Evolutionary conservation across 2,113 vertebrate genomes (phyloP).

Genomic region (Chaetodon trifascialis): DNA sequence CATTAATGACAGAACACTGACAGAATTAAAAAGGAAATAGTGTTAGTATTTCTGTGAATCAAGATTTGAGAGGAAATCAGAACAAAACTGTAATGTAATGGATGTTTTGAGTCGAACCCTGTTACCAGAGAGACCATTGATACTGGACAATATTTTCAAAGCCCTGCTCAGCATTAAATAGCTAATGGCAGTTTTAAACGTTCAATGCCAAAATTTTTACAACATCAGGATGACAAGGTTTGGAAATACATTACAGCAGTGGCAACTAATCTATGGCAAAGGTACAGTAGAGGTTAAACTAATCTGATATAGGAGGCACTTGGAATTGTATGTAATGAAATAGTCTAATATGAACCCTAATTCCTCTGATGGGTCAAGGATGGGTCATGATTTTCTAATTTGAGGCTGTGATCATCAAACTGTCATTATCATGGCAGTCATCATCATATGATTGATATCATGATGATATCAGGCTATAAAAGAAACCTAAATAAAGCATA

Average conservation of each 20-base stretch:
- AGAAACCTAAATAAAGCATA: background rate
- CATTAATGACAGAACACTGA: background rate
- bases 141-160: background rate
- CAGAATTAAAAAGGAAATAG: background rate
- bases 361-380: background rate
- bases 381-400: too few species aligned
- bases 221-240: background rate
- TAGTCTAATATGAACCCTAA: background rate
- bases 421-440: too few species aligned
- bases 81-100: background rate
- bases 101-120: background rate
- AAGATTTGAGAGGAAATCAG: background rate
- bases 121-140: background rate
- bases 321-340: background rate
- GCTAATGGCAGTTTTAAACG: background rate
- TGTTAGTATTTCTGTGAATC: background rate
- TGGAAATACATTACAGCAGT: too few species aligned
- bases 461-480: too few species aligned
- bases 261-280: too few species aligned
- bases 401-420: too few species aligned
- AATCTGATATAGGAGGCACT: too few species aligned
- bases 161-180: background rate
- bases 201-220: background rate
- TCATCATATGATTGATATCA: too few species aligned
- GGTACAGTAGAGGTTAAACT: too few species aligned